Base-by-base conservation (phyloP, 2,113 vertebrate genomes). In the Petrocephalus zakoni region DNA sequence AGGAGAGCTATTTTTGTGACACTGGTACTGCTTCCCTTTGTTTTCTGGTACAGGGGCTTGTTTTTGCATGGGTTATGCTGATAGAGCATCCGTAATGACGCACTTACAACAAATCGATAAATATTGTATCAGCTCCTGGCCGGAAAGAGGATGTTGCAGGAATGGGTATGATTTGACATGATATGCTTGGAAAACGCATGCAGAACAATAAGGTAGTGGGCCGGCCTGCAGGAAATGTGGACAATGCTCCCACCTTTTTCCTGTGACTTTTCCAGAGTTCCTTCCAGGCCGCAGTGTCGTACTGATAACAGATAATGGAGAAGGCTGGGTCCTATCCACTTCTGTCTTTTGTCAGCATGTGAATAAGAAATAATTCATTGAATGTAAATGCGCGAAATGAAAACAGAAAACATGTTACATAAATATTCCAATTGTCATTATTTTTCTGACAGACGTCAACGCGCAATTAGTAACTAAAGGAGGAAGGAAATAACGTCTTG, bases 171-270 rank as follows among this genome's bases (percentile, higher is more conserved):
- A 92, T 92, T 91, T 85, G 89, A 92, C 90, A 88, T 89, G 90
- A 90, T 78, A 72, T 47, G 64, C 68, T 52, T 78, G 46, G 25
- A 88, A 47, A 88, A 68, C 87, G 92, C 47, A 85, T 51, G 89
- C 42, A 94, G 87, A 96, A 97, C 96, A 96, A 95, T 96, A 92
- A 96, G 90, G 88, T 88, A 89, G 93, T 91, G 93, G 93, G 94
- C 93, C 90, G 93, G 93, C 95, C 96, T 94, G 95, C 97, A 98
- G 98, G 98, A 99, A 97, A 95, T 95, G 90, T 15, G 90, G 93
- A 98, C 97, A 97, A 97, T 98, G 93, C 96, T 95, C 95, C 95
- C 97, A 97, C 97, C 97, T 98, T 99, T 98, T 99, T 99, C 98
- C 98, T 97, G 97, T 95, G 93, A 94, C 96, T 97, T 96, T 95